Base-by-base conservation (phyloP, 2,888 invertebrate genomes). In the Augiades crinisus region DNA sequence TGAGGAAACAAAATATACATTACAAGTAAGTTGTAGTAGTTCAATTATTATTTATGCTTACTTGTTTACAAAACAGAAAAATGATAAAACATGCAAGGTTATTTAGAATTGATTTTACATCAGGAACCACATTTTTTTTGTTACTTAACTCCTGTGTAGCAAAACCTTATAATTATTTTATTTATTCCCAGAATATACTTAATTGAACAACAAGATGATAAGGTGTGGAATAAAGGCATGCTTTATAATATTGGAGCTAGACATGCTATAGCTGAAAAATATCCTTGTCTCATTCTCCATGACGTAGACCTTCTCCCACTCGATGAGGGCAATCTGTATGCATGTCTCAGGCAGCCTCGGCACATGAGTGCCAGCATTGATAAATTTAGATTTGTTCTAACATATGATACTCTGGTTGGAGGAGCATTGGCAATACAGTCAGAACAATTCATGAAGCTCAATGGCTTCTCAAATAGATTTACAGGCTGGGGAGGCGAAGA, bases 361-460 rank as follows among this genome's bases (percentile, higher is more conserved):
- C 98, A 98, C 72, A 94, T 98, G 94, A 96, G 96, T 58, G 95
- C 95, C 5, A 94, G 95, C 62, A 90, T 98, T 24, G 96, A 98
- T 82, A 94, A 93, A 56, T 95, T 96, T 59, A 61, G 75, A 55
- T 72, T 61, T 53, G 71, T 72, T 6, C 54, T 77, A 7, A 63
- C 70, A 0, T 85, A 87, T 50, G 40, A 58, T 5, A 46, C 30
- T 7, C 64, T 85, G 6, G 75, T 78, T 2, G 90, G 90, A 1
- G 90, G 90, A 0, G 90, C 75, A n/a, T 53, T 84, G 40, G 81
- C 89, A 0, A 67, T 90, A 2, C 66, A 61, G 0, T 37, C 81
- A 0, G 76, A 82, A 2, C 85, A 89, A 13, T 90, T 72, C 47
- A 52, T 60, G 2, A 36, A 56, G 0, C 57, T 84, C 1, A 75